Percentiles rank a stretch among this genome's conserved stretches.
Conservation (phyloP, 2,797 vertebrate genomes). For the Chanos chanos region DNA sequence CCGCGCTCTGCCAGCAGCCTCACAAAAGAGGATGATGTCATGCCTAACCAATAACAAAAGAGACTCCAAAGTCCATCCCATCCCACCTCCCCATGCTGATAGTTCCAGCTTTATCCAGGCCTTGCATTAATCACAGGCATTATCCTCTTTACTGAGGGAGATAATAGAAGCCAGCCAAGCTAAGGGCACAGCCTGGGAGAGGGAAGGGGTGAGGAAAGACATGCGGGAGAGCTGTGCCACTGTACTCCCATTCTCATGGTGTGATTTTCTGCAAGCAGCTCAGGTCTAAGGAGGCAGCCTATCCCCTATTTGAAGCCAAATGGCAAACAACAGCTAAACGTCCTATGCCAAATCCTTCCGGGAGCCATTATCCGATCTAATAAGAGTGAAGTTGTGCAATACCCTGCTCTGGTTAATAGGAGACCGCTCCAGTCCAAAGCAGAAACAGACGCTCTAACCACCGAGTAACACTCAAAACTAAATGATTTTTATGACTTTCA, state of each 20-base stretch:
- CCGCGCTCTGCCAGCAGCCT: slow-evolving; percentile 67
- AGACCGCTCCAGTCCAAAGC: not conserved
- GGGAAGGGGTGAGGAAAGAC: slow-evolving; percentile 34
- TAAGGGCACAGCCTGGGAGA: slow-evolving; percentile 45
- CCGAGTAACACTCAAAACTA: not conserved
- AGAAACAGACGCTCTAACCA: not conserved
- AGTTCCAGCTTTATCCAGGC: slow-evolving; percentile 74
- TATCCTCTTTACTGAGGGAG: slow-evolving; percentile 71
- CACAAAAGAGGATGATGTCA: slow-evolving; percentile 81
- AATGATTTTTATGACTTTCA: too few relatives aligned
- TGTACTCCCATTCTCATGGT: slow-evolving; percentile 19
- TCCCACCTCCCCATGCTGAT: slow-evolving; percentile 61
- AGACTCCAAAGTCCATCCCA: slow-evolving; percentile 59
- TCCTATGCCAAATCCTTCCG: slow-evolving; percentile 12
- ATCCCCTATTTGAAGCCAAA: slow-evolving; percentile 22
- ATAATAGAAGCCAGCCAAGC: slow-evolving; percentile 65
- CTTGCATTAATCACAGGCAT: slow-evolving; percentile 73
- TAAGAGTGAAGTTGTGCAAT: slow-evolving; percentile 27
- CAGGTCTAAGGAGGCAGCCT: slow-evolving; percentile 1
- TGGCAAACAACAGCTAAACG: slow-evolving; percentile 21
- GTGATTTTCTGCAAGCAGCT: slow-evolving; percentile 15
- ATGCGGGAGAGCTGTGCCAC: slow-evolving; percentile 23
- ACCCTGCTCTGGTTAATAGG: slow-evolving; percentile 31
- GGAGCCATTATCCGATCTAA: slow-evolving; percentile 1
- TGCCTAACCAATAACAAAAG: slow-evolving; percentile 79